These are phyloP conservation scores for Scaptomyza flava DNA, from an alignment of 2,888 invertebrate genomes.

Conservation along the genomic window DNA sequence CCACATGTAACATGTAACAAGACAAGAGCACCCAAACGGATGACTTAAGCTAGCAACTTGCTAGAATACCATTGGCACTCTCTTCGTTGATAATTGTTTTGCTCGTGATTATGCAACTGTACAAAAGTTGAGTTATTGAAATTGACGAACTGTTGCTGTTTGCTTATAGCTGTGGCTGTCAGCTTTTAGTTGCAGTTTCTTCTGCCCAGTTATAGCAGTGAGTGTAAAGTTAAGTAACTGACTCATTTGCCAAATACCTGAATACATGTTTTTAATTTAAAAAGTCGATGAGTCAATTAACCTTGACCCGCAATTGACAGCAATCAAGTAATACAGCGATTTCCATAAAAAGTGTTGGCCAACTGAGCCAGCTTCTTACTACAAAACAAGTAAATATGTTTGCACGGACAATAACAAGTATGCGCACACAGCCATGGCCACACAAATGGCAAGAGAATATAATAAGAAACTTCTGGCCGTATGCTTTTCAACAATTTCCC, in stretches of 20 bases:
- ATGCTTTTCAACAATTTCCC: not conserved
- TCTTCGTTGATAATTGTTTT: constrained; percentile 11
- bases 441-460: not conserved
- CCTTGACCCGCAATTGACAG: constrained; percentile 70
- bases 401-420: not conserved
- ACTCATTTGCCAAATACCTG: not conserved
- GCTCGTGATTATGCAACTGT: constrained; percentile 30
- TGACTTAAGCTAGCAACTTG: constrained; percentile 55
- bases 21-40: constrained; percentile 28
- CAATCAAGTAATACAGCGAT: constrained; percentile 38
- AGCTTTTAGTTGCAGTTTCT: constrained; percentile 3
- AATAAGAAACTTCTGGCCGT: not conserved
- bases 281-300: constrained; percentile 21
- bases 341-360: constrained; percentile 18
- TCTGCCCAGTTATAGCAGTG: not conserved
- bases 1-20: constrained; percentile 54
- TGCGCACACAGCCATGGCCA: not conserved
- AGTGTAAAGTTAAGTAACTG: constrained; percentile 2
- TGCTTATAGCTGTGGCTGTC: not conserved
- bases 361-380: constrained; percentile 14
- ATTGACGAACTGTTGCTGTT: constrained; percentile 16
- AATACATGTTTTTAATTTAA: not conserved
- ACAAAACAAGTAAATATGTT: not conserved
- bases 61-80: constrained; percentile 35
- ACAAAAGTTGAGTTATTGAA: constrained; percentile 20